Base-by-base conservation (phyloP, 2,797 vertebrate species). In the Melanotaenia pygmaea region DNA sequence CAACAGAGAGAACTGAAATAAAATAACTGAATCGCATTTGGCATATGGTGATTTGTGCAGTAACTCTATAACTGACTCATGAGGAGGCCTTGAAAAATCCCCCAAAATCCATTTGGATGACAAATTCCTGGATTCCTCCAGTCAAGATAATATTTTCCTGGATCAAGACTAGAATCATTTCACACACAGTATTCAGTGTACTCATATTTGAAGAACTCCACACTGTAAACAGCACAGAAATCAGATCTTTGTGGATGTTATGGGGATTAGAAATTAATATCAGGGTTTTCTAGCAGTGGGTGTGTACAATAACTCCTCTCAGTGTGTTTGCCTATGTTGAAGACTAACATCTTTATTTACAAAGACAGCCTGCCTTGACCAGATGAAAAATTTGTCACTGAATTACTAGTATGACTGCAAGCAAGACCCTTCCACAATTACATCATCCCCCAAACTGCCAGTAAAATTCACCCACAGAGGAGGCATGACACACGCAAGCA, bases 321-420 rank as follows among this genome's bases (percentile, higher is more conserved):
- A 8, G 3, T 51, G 9, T 51, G 20, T 22, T 51, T 43, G 26
- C 12, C n/a, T 70, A 45, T 64, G 85, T 74, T 79, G 50, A 89
- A 77, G 70, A 76, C 83, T 82, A 59, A 83, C 85, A 71, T 91
- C 86, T 91, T 89, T 91, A 88, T 92, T 89, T 91, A 77, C 80
- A 82, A 84, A 88, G 79, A 81, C 77, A 24, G 81, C 81, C 85
- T 81, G 82, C 84, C 73, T 80, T 83, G 83, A 89, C 85, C 80
- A 88, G 86, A 90, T 85, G 82, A 93, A 79, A 54, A 79, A 92
- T 88, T 92, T 85, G 90, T 91, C 82, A 85, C 85, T 86, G 83
- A 91, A 93, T 92, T 88, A 82, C 80, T 85, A 89, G 86, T 91
- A 73, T 86, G 87, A 88, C 85, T 91, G 89, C 84, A 86, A 81